Evolutionary conservation across 2,888 invertebrate genomes (phyloP), one percentile per base, ranked within the genome.

Genomic region (Noctua janthina): DNA sequence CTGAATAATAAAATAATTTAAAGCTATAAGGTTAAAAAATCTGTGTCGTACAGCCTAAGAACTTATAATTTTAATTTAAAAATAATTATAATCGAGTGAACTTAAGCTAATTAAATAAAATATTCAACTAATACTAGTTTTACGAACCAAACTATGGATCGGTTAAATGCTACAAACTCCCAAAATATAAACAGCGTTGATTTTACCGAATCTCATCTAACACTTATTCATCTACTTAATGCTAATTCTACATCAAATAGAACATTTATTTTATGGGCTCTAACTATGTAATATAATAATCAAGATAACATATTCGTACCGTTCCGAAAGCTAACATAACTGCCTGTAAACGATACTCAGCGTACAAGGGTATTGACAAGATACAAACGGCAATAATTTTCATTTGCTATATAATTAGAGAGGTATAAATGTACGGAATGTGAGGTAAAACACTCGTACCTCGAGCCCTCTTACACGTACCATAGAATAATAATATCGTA

Each of bases 161-260:
- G 72, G 39, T 79, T 80, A 83, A 87, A 85, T 84, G 85, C 88
- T 86, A 90, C 75, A 66, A 79, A 72, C 54, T 86, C 71, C 68
- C 82, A 89, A 87, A 90, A 91, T 87, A 87, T 90, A 88, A 92
- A 92, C 90, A 92, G 91, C 91, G 81, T 91, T 91, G 88, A 90
- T 91, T 91, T 91, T 90, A 93, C 90, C 90, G 91, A 91, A 92
- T 90, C 89, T 93, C 92, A 93, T 91, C 96, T 96, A 96, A 96
- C 94, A 95, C 94, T 95, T 95, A 95, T 82, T 95, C 94, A 95
- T 79, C 92, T 93, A 94, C 86, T 92, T 94, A 95, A 87, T 84
- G 84, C 87, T 93, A 94, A 93, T 88, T 88, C 96, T 96, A 96
- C 95, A 90, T 93, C 90, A 92, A 95, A 93, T 94, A 92, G 94